Base-by-base conservation (phyloP, 1,140 invertebrate genomes). In the Colletes latitarsis region DNA sequence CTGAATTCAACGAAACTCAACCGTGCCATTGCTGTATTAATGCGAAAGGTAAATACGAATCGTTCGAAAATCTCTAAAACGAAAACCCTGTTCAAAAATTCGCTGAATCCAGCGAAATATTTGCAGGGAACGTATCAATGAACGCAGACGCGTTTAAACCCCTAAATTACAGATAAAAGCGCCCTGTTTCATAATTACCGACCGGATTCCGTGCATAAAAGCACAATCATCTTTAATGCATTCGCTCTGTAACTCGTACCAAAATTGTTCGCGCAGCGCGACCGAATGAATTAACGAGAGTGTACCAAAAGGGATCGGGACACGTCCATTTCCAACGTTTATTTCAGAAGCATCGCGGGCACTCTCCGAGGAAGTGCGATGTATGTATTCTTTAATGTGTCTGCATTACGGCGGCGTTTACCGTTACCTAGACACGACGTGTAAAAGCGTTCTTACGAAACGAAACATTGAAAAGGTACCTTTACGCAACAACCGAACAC, bases 381-480 rank as follows among this genome's bases (percentile, higher is more conserved):
- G 43, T 2, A 30, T 46, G 77, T 79, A 73, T 79, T 63, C 77
- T 79, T 73, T 79, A 79, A 79, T 73, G 77, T 41, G 77, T 79
- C 77, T 73, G 77, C 77, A 79, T 79, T 79, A 79, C 39, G 41
- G 58, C 46, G n/a, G 77, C 39, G 49, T 79, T 79, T 79, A 79
- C 77, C 77, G 69, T 79, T 79, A 79, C 77, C 70, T 79, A 79
- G 77, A 67, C 17, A 71, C 76, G 60, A 17, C 9, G 77, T 64
- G 41, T 79, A 79, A 79, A 79, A 79, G 77, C 77, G 52, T 64
- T 64, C 77, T 41, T 73, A 72, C 77, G 70, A 79, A 64, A 79
- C 49, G 77, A 78, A 77, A 77, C 49, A 46, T 39, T 46, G 57
- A 78, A 79, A 73, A 73, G 77, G 60, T 55, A n/a, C 52, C 77